Evolutionary conservation across 2,888 invertebrate species (phyloP).

Genomic region (Elysia crispata): DNA sequence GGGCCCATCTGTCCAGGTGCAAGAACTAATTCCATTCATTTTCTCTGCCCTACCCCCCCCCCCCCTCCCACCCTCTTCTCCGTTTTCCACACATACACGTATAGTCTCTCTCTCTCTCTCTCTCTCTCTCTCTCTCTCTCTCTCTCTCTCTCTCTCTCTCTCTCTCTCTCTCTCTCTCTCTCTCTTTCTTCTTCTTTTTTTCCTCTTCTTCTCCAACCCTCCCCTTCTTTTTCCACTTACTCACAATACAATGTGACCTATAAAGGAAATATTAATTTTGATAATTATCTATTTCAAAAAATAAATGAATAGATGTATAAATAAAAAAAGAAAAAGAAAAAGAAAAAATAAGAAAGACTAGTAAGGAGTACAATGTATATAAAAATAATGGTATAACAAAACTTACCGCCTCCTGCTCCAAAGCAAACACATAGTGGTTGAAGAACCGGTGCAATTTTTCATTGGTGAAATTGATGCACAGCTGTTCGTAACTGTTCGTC

Average conservation of each 20-base stretch:
- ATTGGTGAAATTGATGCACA: conserved; percentile 73
- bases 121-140: too few relatives aligned
- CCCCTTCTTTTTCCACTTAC: not conserved
- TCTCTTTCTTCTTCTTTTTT: not conserved
- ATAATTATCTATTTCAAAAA: too few relatives aligned
- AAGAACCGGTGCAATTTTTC: conserved; percentile 82
- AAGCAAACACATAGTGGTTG: conserved; percentile 95
- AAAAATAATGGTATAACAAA: too few relatives aligned
- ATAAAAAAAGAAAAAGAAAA: not conserved
- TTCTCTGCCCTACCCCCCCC: too few relatives aligned
- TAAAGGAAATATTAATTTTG: not conserved
- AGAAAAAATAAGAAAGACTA: not conserved
- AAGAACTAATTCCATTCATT: too few relatives aligned
- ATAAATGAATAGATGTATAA: too few relatives aligned
- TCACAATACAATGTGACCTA: not conserved
- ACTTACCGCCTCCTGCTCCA: conserved; percentile 82
- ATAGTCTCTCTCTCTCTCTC: too few relatives aligned
- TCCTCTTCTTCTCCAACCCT: not conserved
- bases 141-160: not conserved
- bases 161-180: not conserved
- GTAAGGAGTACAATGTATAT: not conserved
- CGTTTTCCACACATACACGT: too few relatives aligned
- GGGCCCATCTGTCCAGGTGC: too few relatives aligned
- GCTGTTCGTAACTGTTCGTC: conserved; percentile 73
- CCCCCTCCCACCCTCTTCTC: too few relatives aligned